A percentile compares a stretch with the other conserved stretches of the same genome.
phyloP scores from a whole-genome alignment of 2,113 vertebrate genomes.

The Oncorhynchus mykiss region DNA sequence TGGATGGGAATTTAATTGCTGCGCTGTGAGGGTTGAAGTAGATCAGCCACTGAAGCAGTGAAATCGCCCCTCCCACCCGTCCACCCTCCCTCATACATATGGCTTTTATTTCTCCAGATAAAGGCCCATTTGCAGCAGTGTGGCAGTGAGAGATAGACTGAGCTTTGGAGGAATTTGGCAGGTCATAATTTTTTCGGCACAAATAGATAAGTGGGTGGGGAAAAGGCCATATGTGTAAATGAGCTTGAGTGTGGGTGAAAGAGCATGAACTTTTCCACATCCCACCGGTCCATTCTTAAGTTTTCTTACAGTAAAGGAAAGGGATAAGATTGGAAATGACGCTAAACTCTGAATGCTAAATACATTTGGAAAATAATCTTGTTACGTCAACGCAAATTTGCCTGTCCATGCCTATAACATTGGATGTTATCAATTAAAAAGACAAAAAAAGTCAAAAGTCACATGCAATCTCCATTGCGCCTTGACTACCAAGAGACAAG shows the following conservation, averaged over 20 bases:
- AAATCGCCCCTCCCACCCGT: conserved; percentile 36
- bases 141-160: conserved; percentile 32
- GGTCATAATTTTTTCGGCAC: conserved; percentile 37
- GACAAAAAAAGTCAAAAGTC: not conserved
- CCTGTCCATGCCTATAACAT: too few relatives aligned
- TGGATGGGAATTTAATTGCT: conserved; percentile 66
- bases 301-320: conserved; percentile 10
- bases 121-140: conserved; percentile 50
- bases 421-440: not conserved
- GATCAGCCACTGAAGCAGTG: conserved; percentile 63
- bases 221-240: conserved; percentile 16
- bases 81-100: conserved; percentile 20
- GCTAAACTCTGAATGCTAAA: not conserved
- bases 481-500: conserved; percentile 15
- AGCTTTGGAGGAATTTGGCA: conserved; percentile 47
- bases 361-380: too few relatives aligned
- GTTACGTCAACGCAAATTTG: too few relatives aligned
- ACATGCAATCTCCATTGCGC: not conserved
- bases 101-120: conserved; percentile 60
- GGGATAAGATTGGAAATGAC: not conserved
- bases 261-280: not conserved
- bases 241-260: not conserved
- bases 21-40: conserved; percentile 60
- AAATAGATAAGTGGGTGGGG: conserved; percentile 25
- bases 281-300: not conserved